Evolutionary conservation across 1,140 invertebrate species (phyloP), one percentile per base, ranked within the genome.

Genomic region (Papilio machaon): DNA sequence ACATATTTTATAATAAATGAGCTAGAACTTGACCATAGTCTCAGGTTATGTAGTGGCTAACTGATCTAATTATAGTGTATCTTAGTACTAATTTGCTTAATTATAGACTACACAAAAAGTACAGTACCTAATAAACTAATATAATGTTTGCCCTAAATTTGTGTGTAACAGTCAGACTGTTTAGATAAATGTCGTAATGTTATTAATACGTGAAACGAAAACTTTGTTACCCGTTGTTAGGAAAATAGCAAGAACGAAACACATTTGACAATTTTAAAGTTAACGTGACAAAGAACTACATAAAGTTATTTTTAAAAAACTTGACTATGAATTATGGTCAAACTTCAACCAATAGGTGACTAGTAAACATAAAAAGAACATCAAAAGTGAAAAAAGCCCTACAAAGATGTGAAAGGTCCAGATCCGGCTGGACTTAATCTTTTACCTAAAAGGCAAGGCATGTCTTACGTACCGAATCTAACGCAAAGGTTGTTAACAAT

Each of bases 11-110:
- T 70, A 70, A 70, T 15, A 17, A 35, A 70, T 70, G 23, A 70
- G 60, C 60, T 64, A 64, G 64, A 70, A 70, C 64, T 70, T 70
- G 64, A 70, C 64, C 6, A 58, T 23, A 30, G 11, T 30, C 60
- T 7, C 23, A 30, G 0, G 60, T 30, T 30, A 15, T 30, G 2
- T 13, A 23, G 60, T 52, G 19, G 43, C 10, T 19, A 74, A n/a
- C 15, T 47, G 35, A 74, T 73, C 38, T 73, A 17, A 73, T 13
- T 2, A 43, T 73, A 7, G 17, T 19, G 17, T 47, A n/a, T 46
- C n/a, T 58, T n/a, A 58, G 17, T 19, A 60, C 19, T 60, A 9
- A 58, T 60, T 9, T 23, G 9, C 7, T 23, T 17, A 23, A 19
- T 9, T 60, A 23, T 60, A 23, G 0, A 19, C 19, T 60, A 19